Evolutionary conservation across 2,888 invertebrate genomes (phyloP).

Genomic region (Tenthredo scrophulariae): DNA sequence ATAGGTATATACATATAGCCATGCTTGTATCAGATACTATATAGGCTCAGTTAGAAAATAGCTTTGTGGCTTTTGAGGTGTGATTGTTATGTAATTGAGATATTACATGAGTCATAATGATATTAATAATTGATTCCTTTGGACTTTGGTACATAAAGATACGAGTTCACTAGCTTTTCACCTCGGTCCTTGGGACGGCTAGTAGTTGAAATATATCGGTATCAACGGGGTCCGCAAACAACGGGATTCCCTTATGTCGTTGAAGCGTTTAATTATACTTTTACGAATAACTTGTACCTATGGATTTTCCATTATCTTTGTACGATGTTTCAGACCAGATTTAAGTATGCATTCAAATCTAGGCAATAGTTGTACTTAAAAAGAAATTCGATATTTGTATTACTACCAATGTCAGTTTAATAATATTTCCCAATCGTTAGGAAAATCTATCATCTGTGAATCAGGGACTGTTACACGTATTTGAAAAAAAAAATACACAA

Average conservation of each 20-base stretch:
- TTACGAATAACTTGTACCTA: background rate
- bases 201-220: background rate
- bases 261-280: background rate
- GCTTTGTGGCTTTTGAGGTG: constrained; percentile 50
- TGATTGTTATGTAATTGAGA: constrained; percentile 53
- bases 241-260: constrained; percentile 1
- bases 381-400: constrained; percentile 14
- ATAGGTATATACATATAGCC: constrained; percentile 42
- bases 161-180: background rate
- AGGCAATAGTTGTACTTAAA: constrained; percentile 31
- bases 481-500: background rate
- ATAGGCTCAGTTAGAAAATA: constrained; percentile 47
- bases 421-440: background rate
- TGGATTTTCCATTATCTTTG: background rate
- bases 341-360: background rate
- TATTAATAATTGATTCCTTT: constrained; percentile 17
- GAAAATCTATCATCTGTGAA: constrained; percentile 24
- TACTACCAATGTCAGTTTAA: constrained; percentile 2
- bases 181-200: background rate
- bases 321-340: background rate
- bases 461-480: constrained; percentile 8
- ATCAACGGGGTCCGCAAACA: background rate
- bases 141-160: background rate
- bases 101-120: constrained; percentile 37
- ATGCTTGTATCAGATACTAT: constrained; percentile 44